Base-by-base conservation (phyloP, 2,113 vertebrate genomes). In the Trinectes maculatus region DNA sequence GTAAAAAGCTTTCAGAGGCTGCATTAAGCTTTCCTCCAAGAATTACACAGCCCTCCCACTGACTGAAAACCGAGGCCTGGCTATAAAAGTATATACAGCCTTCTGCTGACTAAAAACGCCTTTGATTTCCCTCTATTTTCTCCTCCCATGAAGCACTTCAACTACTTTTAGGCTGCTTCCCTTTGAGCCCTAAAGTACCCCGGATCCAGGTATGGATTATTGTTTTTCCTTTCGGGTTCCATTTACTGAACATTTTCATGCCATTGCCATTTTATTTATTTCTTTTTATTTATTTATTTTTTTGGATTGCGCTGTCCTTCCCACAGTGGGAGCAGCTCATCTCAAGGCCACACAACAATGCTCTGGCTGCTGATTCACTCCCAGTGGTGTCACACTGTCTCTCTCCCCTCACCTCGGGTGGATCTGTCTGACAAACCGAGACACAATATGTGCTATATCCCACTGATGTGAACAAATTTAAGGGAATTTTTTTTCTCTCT, bases 151-250 rank as follows among this genome's bases (percentile, higher is more conserved):
- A 79, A 66, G 76, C 82, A 84, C 85, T 91, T 83, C 71, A 75
- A 51, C 71, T 80, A 71, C 79, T 84, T 85, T 88, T 57, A 85
- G 71, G 22, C 65, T 34, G 8, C 28, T 75, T 73, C 70, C 85
- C 64, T 64, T 59, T 70, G 53, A 53, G 37, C 47, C 26, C 52
- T 67, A 46, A 83, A 80, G 67, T 77, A 78, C 74, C 46, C 64
- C 74, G 89, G 90, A 92, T 86, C 89, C 76, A 90, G 79, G 78
- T 83, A 46, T 87, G 48, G 58, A 48, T 48, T n/a, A n/a, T n/a
- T n/a, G n/a, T 55, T 68, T 37, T 43, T 36, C 16, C 21, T 79
- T 28, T 25, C 15, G n/a, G n/a, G n/a, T n/a, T n/a, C n/a, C n/a
- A n/a, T n/a, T n/a, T n/a, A n/a, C n/a, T n/a, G n/a, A n/a, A n/a